A percentile compares a stretch with the other conserved stretches of the same genome.
Conservation (phyloP, 2,797 vertebrate genomes). For the Tinamus major region DNA sequence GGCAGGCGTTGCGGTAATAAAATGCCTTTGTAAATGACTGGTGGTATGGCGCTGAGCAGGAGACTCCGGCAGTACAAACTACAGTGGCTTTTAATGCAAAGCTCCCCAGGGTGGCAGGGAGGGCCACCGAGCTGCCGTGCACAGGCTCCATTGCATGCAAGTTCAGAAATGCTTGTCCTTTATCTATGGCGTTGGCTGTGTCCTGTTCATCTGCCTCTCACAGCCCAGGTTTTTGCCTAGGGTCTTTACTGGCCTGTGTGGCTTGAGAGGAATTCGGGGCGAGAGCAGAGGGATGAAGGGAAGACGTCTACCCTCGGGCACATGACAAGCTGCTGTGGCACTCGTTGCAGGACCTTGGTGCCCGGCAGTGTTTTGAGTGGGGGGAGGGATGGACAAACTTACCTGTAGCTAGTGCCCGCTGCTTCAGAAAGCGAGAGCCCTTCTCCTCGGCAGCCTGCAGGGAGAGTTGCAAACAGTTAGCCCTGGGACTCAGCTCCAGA, state of each 20-base stretch:
- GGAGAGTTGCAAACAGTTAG: neutral
- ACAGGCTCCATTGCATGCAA: accelerated
- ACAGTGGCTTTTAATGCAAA: accelerated
- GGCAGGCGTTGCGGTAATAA: neutral
- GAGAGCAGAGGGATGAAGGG: neutral
- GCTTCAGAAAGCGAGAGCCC: slow-evolving; percentile 34
- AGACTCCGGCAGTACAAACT: accelerated
- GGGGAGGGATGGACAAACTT: neutral
- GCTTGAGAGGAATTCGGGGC: neutral
- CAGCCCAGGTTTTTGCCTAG: neutral
- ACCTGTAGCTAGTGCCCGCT: neutral
- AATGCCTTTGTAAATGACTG: neutral
- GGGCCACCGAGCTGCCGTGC: too few relatives aligned
- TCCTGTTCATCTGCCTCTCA: neutral
- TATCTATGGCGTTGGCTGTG: accelerated
- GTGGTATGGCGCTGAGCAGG: too few relatives aligned
- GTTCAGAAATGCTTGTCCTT: accelerated
- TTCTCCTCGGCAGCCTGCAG: slow-evolving; percentile 34
- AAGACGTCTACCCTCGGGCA: neutral
- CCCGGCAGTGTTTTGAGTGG: neutral
- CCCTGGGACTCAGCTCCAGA: neutral
- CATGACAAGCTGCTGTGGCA: neutral
- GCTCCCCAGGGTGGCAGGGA: neutral
- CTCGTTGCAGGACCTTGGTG: accelerated
- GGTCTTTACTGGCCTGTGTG: neutral